Percentiles rank a stretch among this genome's conserved stretches.
phyloP scores from a whole-genome alignment of 2,888 invertebrate genomes.

The Agapostemon virescens region DNA sequence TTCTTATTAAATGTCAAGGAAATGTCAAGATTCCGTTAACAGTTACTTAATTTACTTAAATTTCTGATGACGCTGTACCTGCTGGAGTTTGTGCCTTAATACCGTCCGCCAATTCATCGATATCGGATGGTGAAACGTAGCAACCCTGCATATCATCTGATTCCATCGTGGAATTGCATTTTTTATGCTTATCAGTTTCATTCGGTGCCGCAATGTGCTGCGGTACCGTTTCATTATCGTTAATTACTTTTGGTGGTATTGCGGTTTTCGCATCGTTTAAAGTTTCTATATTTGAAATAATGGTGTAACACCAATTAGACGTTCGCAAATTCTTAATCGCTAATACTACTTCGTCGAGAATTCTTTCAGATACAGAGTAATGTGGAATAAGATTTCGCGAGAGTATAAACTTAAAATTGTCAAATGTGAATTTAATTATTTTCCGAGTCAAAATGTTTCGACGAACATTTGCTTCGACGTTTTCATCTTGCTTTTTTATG shows the following conservation, averaged over 20 bases:
- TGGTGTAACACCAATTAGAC: background rate
- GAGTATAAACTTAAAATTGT: background rate
- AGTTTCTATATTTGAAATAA: constrained; percentile 4
- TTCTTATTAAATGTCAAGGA: constrained; percentile 8
- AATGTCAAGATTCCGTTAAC: background rate
- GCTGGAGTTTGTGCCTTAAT: background rate
- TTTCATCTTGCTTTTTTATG: background rate
- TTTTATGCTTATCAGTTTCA: constrained; percentile 14
- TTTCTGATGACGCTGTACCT: constrained; percentile 21
- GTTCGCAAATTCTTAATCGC: background rate
- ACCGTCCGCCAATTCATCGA: constrained; percentile 10
- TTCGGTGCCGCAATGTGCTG: background rate
- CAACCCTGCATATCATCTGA: constrained; percentile 34
- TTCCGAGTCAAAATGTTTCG: background rate
- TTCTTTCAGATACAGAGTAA: background rate
- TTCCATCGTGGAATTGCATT: constrained; percentile 33
- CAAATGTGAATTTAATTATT: background rate
- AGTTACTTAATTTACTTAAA: background rate
- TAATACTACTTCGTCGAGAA: background rate
- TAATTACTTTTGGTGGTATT: background rate
- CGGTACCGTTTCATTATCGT: background rate
- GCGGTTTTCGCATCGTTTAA: background rate
- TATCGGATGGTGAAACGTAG: constrained; percentile 23
- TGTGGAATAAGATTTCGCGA: background rate
- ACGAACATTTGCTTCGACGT: background rate